phyloP scores from a whole-genome alignment of 2,113 vertebrate genomes.

The Menidia beryllina region DNA sequence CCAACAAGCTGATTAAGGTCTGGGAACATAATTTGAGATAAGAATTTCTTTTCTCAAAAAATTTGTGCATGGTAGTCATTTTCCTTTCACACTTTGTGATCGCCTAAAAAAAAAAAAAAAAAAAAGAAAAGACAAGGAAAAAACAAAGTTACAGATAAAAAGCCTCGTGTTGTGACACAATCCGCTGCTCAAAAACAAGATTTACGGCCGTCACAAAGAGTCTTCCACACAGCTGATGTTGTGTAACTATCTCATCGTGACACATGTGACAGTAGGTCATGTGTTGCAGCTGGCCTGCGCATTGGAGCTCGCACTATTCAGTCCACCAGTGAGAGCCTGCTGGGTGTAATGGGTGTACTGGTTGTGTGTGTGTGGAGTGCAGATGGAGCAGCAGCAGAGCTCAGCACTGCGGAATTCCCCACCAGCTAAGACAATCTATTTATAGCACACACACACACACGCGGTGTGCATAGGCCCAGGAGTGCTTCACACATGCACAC shows the following conservation, averaged over 20 bases:
- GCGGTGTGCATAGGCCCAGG: conserved; percentile 53
- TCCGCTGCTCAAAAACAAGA: conserved; percentile 39
- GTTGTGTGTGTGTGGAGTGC: conserved; percentile 57
- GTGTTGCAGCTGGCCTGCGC: conserved; percentile 8
- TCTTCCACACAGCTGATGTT: conserved; percentile 43
- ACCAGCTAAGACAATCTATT: conserved; percentile 74
- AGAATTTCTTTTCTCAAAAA: too few relatives aligned
- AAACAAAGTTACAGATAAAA: conserved; percentile 6
- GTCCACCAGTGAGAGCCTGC: conserved; percentile 29
- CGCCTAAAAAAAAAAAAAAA: too few relatives aligned
- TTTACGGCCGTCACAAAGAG: conserved; percentile 33
- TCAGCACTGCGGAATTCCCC: conserved; percentile 78
- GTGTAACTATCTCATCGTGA: conserved; percentile 41
- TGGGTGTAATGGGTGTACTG: conserved; percentile 61
- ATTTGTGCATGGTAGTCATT: too few relatives aligned
- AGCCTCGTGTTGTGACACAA: conserved; percentile 19
- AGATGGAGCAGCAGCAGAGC: conserved; percentile 68
- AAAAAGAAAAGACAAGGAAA: too few relatives aligned
- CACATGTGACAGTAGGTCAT: conserved; percentile 58
- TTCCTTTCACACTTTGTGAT: too few relatives aligned
- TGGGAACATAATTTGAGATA: too few relatives aligned
- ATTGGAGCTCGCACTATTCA: conserved; percentile 17
- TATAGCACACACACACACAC: conserved; percentile 61
- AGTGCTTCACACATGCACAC: conserved; percentile 23
- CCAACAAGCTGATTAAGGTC: too few relatives aligned